Evolutionary conservation across 2,888 invertebrate genomes (phyloP).

Genomic region (Phalangium opilio): DNA sequence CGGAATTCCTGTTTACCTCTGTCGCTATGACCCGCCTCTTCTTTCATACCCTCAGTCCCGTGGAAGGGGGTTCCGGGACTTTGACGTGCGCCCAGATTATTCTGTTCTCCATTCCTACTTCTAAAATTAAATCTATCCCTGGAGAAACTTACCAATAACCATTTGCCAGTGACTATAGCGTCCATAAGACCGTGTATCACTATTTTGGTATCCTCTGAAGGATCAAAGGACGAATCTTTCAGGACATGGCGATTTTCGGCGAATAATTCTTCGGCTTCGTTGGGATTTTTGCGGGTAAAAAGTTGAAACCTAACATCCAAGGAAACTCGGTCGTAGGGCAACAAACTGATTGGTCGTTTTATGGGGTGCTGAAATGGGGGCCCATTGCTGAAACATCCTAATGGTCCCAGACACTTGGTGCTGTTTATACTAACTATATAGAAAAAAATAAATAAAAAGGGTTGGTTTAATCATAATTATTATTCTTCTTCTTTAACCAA

Average conservation of each 20-base stretch:
- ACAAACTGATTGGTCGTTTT: constrained; percentile 7
- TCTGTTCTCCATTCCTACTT: too few relatives aligned
- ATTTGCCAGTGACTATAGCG: too few relatives aligned
- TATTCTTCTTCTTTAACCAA: too few relatives aligned
- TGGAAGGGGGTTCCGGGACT: too few relatives aligned
- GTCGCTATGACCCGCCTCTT: too few relatives aligned
- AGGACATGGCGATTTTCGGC: neutral
- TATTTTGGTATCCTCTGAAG: constrained; percentile 3
- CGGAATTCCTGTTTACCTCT: too few relatives aligned
- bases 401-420: constrained; percentile 10
- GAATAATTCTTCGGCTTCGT: neutral
- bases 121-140: too few relatives aligned
- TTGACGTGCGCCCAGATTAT: too few relatives aligned
- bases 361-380: constrained; percentile 12
- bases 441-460: too few relatives aligned
- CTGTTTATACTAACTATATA: neutral
- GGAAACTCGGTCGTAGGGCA: neutral
- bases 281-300: constrained; percentile 1
- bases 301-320: constrained; percentile 4
- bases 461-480: too few relatives aligned
- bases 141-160: too few relatives aligned
- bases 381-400: constrained; percentile 13
- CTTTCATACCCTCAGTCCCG: too few relatives aligned
- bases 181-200: constrained; percentile 10
- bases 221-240: neutral